Conservation (phyloP, 2,113 vertebrate species). For the Psettodes erumei region DNA sequence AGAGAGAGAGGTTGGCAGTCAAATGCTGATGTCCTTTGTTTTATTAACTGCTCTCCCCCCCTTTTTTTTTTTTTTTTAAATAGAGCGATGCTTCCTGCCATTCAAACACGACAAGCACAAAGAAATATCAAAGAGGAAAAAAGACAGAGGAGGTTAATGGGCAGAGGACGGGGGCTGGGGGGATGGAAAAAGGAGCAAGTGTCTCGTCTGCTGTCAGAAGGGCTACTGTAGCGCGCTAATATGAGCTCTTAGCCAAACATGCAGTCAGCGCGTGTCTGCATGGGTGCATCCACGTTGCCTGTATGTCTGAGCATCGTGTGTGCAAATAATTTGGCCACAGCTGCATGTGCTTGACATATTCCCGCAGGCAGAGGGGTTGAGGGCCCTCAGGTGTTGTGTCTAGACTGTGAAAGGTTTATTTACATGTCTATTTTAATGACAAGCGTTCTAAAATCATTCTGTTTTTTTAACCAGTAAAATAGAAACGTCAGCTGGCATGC, state of each 20-base stretch:
- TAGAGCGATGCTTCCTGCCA: conserved; percentile 54
- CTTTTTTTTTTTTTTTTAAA: too few species aligned
- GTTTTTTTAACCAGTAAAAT: conserved; percentile 18
- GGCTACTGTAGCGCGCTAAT: conserved; percentile 73
- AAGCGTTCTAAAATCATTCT: background rate
- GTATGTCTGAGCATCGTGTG: conserved; percentile 25
- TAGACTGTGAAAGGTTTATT: conserved; percentile 43
- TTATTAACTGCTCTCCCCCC: conserved; percentile 40
- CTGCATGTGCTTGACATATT: conserved; percentile 64
- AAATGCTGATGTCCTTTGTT: conserved; percentile 51
- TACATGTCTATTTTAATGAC: conserved; percentile 27
- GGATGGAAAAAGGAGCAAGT: conserved; percentile 60
- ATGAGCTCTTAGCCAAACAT: conserved; percentile 52
- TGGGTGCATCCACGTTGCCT: background rate
- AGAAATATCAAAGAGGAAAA: conserved; percentile 39
- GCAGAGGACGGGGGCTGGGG: background rate
- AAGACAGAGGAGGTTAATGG: conserved; percentile 1
- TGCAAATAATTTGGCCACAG: conserved; percentile 72
- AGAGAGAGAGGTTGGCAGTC: conserved; percentile 8
- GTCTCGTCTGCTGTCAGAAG: conserved; percentile 70
- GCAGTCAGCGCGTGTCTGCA: conserved; percentile 10
- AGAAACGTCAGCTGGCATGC: background rate
- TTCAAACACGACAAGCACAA: conserved; percentile 56
- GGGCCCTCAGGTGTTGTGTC: conserved; percentile 54
- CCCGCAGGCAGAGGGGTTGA: conserved; percentile 26